Evolutionary conservation across 2,113 vertebrate species (phyloP).

Genomic region (Stictonetta naevosa): DNA sequence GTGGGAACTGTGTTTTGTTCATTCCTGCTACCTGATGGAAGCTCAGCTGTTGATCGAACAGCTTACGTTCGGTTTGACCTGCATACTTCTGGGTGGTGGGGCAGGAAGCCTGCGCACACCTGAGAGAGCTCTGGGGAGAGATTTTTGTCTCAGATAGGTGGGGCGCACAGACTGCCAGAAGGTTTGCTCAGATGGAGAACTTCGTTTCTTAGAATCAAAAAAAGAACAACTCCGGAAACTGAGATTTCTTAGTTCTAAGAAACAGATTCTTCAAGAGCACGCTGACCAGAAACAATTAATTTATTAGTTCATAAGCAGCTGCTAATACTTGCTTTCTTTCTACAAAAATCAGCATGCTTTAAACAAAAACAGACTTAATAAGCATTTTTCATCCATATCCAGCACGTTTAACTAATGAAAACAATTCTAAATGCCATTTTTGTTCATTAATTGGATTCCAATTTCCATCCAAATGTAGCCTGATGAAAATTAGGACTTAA

Average conservation of each 20-base stretch:
- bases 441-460: conserved; percentile 23
- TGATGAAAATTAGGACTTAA: conserved; percentile 22
- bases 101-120: neutral
- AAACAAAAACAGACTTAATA: conserved; percentile 1
- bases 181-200: neutral
- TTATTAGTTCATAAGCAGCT: neutral
- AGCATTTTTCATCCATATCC: neutral
- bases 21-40: too few species aligned
- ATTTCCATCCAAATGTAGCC: conserved; percentile 16
- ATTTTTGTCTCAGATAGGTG: neutral
- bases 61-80: too few species aligned
- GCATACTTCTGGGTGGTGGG: neutral
- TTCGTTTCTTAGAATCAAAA: neutral
- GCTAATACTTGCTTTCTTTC: conserved; percentile 11
- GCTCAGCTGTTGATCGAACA: neutral
- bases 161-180: neutral
- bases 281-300: neutral
- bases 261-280: neutral
- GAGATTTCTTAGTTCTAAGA: neutral
- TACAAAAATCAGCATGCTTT: neutral
- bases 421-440: conserved; percentile 8
- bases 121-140: neutral
- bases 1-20: neutral
- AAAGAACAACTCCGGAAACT: neutral
- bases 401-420: neutral